Percentiles rank a stretch among this genome's conserved stretches.
phyloP scores from a whole-genome alignment of 2,888 invertebrate genomes.

The Eilema griseolum region DNA sequence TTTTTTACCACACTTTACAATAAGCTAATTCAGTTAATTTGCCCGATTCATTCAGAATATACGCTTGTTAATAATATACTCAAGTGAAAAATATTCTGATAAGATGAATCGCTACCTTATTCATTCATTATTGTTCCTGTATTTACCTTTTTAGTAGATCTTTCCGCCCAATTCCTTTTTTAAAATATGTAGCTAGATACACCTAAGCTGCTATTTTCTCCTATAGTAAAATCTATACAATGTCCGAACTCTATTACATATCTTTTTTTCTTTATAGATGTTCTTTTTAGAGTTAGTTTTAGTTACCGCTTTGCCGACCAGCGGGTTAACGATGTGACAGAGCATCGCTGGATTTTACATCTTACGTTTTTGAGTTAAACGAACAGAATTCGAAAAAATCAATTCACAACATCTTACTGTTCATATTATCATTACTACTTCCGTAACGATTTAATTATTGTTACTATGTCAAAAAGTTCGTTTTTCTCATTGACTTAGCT shows the following conservation, averaged over 20 bases:
- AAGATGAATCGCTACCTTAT: constrained; percentile 31
- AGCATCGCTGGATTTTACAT: constrained; percentile 71
- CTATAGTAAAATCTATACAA: constrained; percentile 51
- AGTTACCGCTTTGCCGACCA: constrained; percentile 80
- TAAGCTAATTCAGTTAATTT: constrained; percentile 13
- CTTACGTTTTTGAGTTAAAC: constrained; percentile 51
- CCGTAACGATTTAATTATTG: neutral
- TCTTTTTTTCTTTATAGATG: constrained; percentile 58
- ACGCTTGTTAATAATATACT: constrained; percentile 32
- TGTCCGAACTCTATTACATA: constrained; percentile 51
- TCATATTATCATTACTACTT: neutral
- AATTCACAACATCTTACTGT: no score
- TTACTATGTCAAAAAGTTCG: constrained; percentile 6
- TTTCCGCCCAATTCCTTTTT: constrained; percentile 17
- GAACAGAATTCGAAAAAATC: neutral
- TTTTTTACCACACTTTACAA: constrained; percentile 41
- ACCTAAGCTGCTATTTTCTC: constrained; percentile 35
- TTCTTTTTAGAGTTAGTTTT: constrained; percentile 60
- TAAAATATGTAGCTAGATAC: constrained; percentile 29
- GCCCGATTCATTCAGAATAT: constrained; percentile 20
- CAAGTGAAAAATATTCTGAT: constrained; percentile 34
- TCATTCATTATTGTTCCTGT: constrained; percentile 2
- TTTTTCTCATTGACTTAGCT: constrained; percentile 63
- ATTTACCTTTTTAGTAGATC: constrained; percentile 1
- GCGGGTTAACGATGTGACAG: constrained; percentile 64